Base-by-base conservation (phyloP, 2,888 invertebrate genomes). In the Syritta pipiens region DNA sequence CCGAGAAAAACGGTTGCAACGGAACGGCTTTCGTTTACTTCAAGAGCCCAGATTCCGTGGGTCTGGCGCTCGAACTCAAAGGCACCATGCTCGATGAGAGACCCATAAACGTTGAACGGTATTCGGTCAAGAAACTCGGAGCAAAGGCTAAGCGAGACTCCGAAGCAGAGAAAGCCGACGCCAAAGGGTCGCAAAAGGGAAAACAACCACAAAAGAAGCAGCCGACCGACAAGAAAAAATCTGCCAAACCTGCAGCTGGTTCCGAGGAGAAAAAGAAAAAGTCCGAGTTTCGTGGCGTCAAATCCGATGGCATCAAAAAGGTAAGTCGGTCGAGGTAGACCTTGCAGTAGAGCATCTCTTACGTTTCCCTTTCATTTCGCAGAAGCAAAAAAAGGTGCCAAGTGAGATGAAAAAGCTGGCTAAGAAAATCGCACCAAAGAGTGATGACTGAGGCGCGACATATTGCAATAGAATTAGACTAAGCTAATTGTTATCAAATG, bases 21-120 rank as follows among this genome's bases (percentile, higher is more conserved):
- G 88, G 88, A 2, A 85, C 87, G 1, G 89, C 86, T 0, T 89
- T 86, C 76, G 86, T 89, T 7, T 86, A 88, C 44, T 89, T 88
- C 72, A 85, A 88, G 57, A 82, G 83, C 1, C 81, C 86, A 0
- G 88, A 88, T 26, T 84, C 87, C 0, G 86, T 89, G 0, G 84
- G 85, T 0, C 81, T 89, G 14, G 89, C 88, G 1, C 63, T 89
- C 2, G 88, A 89, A 63, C 81, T 89, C 0, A 87, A 89, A 28
- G 84, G 86, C n/a, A 88, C 88, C 0, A 51, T 88, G 4, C 81
- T 89, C 0, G 87, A 88, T 44, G 88, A 89, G 4, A 84, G 89
- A 19, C 87, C 88, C 3, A 88, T 89, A 10, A 83, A 85, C 26
- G 88, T 89, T 3, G 86, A 88, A 59, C 84, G 86, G 0, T 89